phyloP scores from a whole-genome alignment of 2,113 vertebrate genomes.

The Bostrychus sinensis region DNA sequence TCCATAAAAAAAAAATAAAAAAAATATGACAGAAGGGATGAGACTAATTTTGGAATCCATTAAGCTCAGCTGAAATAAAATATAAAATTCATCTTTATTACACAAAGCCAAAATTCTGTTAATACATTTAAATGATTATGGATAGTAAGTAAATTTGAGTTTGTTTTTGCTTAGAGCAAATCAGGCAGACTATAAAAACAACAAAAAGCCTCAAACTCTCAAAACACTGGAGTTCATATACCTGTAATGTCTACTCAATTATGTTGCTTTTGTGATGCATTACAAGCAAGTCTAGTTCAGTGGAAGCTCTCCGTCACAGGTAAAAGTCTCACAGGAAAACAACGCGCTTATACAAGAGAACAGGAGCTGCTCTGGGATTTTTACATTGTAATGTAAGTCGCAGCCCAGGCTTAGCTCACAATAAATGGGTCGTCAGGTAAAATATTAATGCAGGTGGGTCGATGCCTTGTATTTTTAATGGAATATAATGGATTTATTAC shows the following conservation, averaged over 20 bases:
- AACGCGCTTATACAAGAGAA: slow-evolving; percentile 27
- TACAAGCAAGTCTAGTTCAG: slow-evolving; percentile 41
- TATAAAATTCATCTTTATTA: too few relatives aligned
- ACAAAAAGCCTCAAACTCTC: not conserved
- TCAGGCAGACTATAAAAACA: not conserved
- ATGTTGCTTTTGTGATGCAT: slow-evolving; percentile 29
- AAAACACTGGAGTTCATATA: slow-evolving; percentile 8
- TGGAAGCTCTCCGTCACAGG: slow-evolving; percentile 10
- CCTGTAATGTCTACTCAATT: slow-evolving; percentile 36
- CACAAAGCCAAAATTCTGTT: too few relatives aligned
- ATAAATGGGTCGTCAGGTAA: slow-evolving; percentile 62
- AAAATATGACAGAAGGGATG: too few relatives aligned
- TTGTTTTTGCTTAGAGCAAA: not conserved
- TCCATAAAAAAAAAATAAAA: too few relatives aligned
- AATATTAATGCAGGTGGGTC: slow-evolving; percentile 66
- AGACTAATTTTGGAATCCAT: too few relatives aligned
- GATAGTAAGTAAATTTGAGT: too few relatives aligned
- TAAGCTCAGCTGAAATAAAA: too few relatives aligned
- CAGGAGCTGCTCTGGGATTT: slow-evolving; percentile 28
- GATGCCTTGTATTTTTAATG: slow-evolving; percentile 64
- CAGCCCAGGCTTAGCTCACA: slow-evolving; percentile 39
- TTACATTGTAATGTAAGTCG: slow-evolving; percentile 46
- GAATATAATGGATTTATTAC: slow-evolving; percentile 57
- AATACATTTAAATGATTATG: too few relatives aligned
- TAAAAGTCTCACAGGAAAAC: slow-evolving; percentile 22